Evolutionary conservation across 2,888 invertebrate species (phyloP), one percentile per base, ranked within the genome.

Genomic region (Diarsia dahlii): DNA sequence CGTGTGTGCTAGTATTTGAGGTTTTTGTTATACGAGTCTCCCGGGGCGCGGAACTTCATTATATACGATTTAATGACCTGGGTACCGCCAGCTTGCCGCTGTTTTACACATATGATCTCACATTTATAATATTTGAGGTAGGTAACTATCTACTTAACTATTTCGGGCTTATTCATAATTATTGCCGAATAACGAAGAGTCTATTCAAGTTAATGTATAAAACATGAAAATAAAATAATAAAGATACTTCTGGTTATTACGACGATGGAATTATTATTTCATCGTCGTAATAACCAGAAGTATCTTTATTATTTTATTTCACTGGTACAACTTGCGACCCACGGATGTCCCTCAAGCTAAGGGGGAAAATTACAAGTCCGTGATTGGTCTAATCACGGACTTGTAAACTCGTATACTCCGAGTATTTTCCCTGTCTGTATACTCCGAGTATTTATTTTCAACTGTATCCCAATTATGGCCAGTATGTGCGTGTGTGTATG

Each of bases 21-120:
- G 63, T 75, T 78, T 80, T 78, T 71, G 75, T 71, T 78, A 62
- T 62, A 73, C 60, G 67, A 68, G 75, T 62, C 78, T 45, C 78
- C 52, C 56, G 68, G 81, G 71, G 63, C 70, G 8, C 15, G 70
- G 48, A n/a, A 58, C 62, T 63, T 82, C 60, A 65, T 50, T 65
- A 62, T 71, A 34, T 63, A 34, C 23, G 34, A 65, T 82, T 65
- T 70, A 66, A 72, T 72, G 67, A 78, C 54, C 72, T 74, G 56
- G n/a, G 66, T 76, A 52, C 34, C 28, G 56, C 71, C 63, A 46
- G n/a, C 34, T 34, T 45, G 52, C 28, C 52, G n/a, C 28, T 62
- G 34, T 66, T 66, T 20, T 52, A 39, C 23, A 52, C 34, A 69
- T 34, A 56, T n/a, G n/a, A n/a, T 58, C 28, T 28, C 15, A 9